These are phyloP conservation scores for Spialia ferax DNA, from an alignment of 2,888 invertebrate genomes.

Conservation along the genomic window DNA sequence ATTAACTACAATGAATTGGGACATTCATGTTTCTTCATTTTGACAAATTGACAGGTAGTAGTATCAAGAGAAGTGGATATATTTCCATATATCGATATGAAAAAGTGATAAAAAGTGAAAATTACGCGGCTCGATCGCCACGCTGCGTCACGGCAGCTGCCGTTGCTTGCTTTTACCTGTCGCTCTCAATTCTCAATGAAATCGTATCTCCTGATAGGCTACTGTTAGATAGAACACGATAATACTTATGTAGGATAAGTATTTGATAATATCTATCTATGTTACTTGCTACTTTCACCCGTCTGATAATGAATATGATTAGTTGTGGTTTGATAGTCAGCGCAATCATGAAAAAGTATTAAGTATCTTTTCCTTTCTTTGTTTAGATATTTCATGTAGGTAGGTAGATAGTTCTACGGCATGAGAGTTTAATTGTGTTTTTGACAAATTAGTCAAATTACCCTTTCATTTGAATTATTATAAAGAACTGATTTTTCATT, in stretches of 20 bases:
- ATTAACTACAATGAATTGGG: too few species aligned
- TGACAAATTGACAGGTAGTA: too few species aligned
- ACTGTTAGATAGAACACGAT: conserved; percentile 1
- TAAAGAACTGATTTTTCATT: too few species aligned
- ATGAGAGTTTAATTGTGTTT: too few species aligned
- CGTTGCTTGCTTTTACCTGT: conserved; percentile 32
- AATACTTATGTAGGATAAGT: not conserved
- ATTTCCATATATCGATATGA: not conserved
- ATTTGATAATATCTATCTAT: not conserved
- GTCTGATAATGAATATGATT: not conserved
- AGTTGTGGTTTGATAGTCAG: not conserved
- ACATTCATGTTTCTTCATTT: too few species aligned
- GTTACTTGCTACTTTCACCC: not conserved
- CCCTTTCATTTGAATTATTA: too few species aligned
- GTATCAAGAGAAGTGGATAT: not conserved
- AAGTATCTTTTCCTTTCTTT: too few species aligned
- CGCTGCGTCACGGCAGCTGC: conserved; percentile 5
- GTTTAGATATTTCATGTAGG: too few species aligned
- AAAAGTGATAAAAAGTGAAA: conserved; percentile 34
- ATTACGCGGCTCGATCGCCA: conserved; percentile 1
- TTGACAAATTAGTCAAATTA: too few species aligned
- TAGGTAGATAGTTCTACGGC: too few species aligned
- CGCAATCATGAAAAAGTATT: not conserved
- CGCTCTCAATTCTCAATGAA: conserved; percentile 30
- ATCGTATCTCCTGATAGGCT: conserved; percentile 23